phyloP scores from a whole-genome alignment of 2,888 invertebrate species.

The Bimastos eiseni region DNA sequence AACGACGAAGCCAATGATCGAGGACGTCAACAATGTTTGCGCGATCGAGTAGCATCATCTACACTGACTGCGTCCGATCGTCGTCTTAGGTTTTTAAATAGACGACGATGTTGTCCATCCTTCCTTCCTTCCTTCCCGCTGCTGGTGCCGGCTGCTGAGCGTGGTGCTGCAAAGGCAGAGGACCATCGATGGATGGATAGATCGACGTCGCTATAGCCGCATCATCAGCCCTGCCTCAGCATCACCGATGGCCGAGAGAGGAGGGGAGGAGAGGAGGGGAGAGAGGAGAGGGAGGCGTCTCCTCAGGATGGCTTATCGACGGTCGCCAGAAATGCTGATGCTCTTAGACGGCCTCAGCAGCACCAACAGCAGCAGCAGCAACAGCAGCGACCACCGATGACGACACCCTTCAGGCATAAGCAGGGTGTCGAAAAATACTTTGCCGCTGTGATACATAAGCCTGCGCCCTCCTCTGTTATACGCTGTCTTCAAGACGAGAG shows the following conservation, averaged over 20 bases:
- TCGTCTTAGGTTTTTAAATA: conserved; percentile 13
- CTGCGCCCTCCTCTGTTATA: not conserved
- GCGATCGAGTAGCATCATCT: not conserved
- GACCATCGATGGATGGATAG: not conserved
- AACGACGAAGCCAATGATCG: not conserved
- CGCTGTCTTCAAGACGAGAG: not conserved
- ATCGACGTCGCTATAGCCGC: not conserved
- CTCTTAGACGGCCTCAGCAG: not conserved
- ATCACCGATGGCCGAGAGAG: not conserved
- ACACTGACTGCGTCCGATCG: not conserved
- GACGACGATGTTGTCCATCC: not conserved
- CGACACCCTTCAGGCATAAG: conserved; percentile 13
- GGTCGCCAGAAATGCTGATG: conserved; percentile 21
- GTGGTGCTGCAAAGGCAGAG: not conserved
- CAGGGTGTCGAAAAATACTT: not conserved
- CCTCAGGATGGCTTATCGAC: not conserved
- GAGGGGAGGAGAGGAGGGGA: not conserved
- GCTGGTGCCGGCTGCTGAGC: not conserved
- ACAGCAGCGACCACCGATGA: not conserved
- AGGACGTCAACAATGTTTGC: not conserved
- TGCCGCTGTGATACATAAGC: not conserved
- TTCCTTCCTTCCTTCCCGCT: not conserved
- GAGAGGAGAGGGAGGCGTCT: not conserved
- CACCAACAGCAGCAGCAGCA: not conserved
- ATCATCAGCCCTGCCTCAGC: not conserved